phyloP scores from a whole-genome alignment of 2,888 invertebrate genomes.

The Petrophora chlorosata region DNA sequence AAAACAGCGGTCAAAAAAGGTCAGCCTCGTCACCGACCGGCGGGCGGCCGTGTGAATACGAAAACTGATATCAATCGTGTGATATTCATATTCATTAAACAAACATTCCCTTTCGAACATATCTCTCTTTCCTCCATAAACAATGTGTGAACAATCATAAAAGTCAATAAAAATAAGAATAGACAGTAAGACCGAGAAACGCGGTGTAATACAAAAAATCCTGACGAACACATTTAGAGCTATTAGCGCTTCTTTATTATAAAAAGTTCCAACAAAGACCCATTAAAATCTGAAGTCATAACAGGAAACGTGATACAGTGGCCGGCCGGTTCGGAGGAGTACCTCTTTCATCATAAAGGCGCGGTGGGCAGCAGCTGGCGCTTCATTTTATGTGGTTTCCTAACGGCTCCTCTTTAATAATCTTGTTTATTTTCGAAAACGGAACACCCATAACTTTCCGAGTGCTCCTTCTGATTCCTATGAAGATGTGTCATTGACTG shows the following conservation, averaged over 20 bases:
- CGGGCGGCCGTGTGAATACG: conserved; percentile 2
- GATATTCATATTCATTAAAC: conserved; percentile 15
- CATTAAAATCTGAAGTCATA: conserved; percentile 81
- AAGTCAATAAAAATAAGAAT: conserved; percentile 53
- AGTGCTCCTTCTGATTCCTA: conserved; percentile 55
- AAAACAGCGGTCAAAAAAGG: conserved; percentile 11
- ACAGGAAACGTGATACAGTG: conserved; percentile 81
- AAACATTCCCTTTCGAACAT: conserved; percentile 14
- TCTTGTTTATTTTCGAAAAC: conserved; percentile 76
- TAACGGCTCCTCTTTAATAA: conserved; percentile 78
- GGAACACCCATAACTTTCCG: conserved; percentile 66
- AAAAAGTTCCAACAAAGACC: conserved; percentile 71
- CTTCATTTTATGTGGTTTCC: conserved; percentile 78
- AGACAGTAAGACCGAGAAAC: conserved; percentile 58
- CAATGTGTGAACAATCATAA: conserved; percentile 56
- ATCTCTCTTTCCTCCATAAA: conserved; percentile 45
- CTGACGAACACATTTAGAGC: conserved; percentile 63
- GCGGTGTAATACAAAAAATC: conserved; percentile 54
- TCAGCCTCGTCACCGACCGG: neutral
- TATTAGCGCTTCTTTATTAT: conserved; percentile 71
- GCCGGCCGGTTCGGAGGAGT: conserved; percentile 62
- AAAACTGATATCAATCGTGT: conserved; percentile 18
- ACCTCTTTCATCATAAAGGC: conserved; percentile 78
- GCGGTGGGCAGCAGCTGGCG: conserved; percentile 77
- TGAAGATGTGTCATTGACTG: conserved; percentile 58